phyloP scores from a whole-genome alignment of 2,888 invertebrate genomes.

The Timema cristinae region DNA sequence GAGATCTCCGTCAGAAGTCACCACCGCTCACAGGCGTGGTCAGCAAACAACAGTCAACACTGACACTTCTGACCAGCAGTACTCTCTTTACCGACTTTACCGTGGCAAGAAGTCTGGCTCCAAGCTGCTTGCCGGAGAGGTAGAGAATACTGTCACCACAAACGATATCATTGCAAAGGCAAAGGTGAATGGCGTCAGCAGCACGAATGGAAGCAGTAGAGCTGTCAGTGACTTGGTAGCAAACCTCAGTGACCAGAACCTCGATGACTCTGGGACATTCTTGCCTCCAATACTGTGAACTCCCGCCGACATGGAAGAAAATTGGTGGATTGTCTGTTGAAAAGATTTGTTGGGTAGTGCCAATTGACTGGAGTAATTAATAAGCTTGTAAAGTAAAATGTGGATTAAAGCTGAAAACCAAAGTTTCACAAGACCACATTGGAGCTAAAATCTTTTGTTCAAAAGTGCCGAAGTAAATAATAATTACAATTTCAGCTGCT shows the following conservation, averaged over 20 bases:
- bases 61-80: slow-evolving; percentile 40
- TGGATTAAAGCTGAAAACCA: too few relatives aligned
- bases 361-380: too few relatives aligned
- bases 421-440: too few relatives aligned
- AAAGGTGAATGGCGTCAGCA: slow-evolving; percentile 30
- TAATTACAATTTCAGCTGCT: too few relatives aligned
- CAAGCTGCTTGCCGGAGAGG: slow-evolving; percentile 23
- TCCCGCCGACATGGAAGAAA: too few relatives aligned
- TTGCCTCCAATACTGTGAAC: slow-evolving; percentile 58
- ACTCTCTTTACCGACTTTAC: slow-evolving; percentile 45
- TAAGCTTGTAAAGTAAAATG: too few relatives aligned
- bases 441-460: too few relatives aligned
- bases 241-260: slow-evolving; percentile 48
- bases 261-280: slow-evolving; percentile 61
- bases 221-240: slow-evolving; percentile 38
- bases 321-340: too few relatives aligned
- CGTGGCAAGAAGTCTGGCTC: slow-evolving; percentile 40
- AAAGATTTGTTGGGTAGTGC: too few relatives aligned
- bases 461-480: too few relatives aligned
- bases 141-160: slow-evolving; percentile 11
- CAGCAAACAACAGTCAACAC: slow-evolving; percentile 56
- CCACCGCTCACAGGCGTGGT: slow-evolving; percentile 52
- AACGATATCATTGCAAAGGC: slow-evolving; percentile 20
- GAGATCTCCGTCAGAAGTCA: slow-evolving; percentile 36
- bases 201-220: slow-evolving; percentile 33